Evolutionary conservation across 1,140 invertebrate genomes (phyloP).

Genomic region (Drosophila watanabei): DNA sequence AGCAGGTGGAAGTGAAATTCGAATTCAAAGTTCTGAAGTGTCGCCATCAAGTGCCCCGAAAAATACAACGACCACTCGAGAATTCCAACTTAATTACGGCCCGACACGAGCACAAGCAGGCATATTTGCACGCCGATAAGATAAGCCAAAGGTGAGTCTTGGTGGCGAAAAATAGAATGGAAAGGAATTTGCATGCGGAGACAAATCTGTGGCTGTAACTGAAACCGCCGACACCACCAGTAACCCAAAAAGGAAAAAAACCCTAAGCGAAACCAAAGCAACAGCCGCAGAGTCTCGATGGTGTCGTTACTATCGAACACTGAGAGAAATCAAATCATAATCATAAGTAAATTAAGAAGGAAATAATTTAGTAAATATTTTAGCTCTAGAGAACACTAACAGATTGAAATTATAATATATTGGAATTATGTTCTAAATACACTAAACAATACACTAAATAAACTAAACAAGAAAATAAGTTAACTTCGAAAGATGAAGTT

Average conservation of each 20-base stretch:
- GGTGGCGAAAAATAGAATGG: slow-evolving; percentile 20
- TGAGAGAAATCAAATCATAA: slow-evolving; percentile 15
- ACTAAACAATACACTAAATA: no score
- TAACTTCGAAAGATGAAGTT: no score
- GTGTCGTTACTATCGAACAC: slow-evolving; percentile 8
- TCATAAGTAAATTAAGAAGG: no score
- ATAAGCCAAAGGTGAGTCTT: slow-evolving; percentile 52
- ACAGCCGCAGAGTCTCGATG: slow-evolving; percentile 28
- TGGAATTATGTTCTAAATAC: no score
- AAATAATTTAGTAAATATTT: no score
- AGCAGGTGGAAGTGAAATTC: slow-evolving; percentile 25
- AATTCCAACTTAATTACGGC: slow-evolving; percentile 57
- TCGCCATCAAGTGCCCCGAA: slow-evolving; percentile 21
- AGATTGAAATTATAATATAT: no score
- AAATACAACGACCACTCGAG: slow-evolving; percentile 30
- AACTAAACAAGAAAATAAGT: no score
- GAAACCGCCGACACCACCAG: slow-evolving; percentile 21
- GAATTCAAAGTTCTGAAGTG: slow-evolving; percentile 21
- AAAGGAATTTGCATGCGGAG: slow-evolving; percentile 45
- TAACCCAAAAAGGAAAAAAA: slow-evolving; percentile 22
- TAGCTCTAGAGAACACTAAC: no score
- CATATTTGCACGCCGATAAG: slow-evolving; percentile 40
- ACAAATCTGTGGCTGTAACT: slow-evolving; percentile 45
- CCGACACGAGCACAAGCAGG: slow-evolving; percentile 26
- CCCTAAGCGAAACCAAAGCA: slow-evolving; percentile 19